Base-by-base conservation (phyloP, 2,888 invertebrate genomes). In the Anoncus sp. region DNA sequence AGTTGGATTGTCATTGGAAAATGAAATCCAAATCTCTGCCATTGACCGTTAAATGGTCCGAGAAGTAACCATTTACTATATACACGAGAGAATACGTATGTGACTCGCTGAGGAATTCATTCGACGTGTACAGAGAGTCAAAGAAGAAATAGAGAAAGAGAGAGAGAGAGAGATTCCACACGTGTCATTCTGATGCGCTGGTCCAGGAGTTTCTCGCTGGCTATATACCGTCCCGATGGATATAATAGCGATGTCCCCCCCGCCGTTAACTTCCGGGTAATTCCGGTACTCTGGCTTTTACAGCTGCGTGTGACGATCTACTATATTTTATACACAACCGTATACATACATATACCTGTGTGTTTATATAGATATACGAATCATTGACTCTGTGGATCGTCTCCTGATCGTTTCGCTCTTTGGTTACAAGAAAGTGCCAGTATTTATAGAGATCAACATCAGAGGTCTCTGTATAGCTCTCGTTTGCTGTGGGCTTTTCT, bases 211-310 rank as follows among this genome's bases (percentile, higher is more conserved):
- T 53, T 22, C 60, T 60, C 18, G n/a, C 16, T 45, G 16, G 38
- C 22, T 20, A n/a, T n/a, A n/a, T n/a, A 45, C 35, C 24, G 63
- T 65, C 72, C n/a, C 57, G 31, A 38, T 72, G 72, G 72, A 72
- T 72, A 69, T 75, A 71, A 75, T 75, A 75, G 72, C 71, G 59
- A 72, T 65, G 63, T 63, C 75, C 75, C 75, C 72, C 73, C 67
- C 78, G n/a, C n/a, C 78, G 78, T 79, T 79, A 79, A 63, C 78
- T 79, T 79, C 78, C 78, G 78, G 78, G 78, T 79, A 75, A 79
- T 75, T 79, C 78, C 78, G 75, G 78, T 79, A 75, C 72, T 75
- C 72, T 40, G 72, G 71, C 67, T 79, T 65, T 71, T 75, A 79
- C 75, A 79, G 75, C 75, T 75, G 67, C 71, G 63, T 55, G 55